A percentile compares a stretch with the other conserved stretches of the same genome.
phyloP scores from a whole-genome alignment of 2,797 vertebrate genomes.

The Erpetoichthys calabaricus region DNA sequence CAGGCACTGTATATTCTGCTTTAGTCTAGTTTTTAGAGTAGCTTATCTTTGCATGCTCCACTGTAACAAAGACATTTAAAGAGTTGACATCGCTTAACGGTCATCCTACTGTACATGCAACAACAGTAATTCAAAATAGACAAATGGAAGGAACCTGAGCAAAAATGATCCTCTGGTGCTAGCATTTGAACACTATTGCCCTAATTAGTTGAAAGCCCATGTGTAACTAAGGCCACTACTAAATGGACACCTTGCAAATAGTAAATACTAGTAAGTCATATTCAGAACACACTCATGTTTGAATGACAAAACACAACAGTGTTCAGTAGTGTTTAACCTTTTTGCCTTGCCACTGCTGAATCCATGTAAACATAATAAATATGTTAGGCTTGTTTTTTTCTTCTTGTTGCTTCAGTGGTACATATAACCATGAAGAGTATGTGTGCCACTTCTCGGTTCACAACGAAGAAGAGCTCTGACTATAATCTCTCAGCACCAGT shows the following conservation, averaged over 20 bases:
- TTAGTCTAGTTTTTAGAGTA: too few relatives aligned
- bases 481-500: slow-evolving; percentile 87
- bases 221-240: slow-evolving; percentile 84
- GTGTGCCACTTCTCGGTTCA: slow-evolving; percentile 41
- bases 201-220: slow-evolving; percentile 75
- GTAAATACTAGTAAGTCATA: slow-evolving; percentile 20
- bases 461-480: slow-evolving; percentile 96
- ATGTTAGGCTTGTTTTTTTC: slow-evolving; percentile 24
- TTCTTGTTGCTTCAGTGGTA: slow-evolving; percentile 11
- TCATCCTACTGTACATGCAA: too few relatives aligned
- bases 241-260: slow-evolving; percentile 34
- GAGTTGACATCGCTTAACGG: too few relatives aligned
- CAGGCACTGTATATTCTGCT: background rate
- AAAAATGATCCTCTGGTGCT: slow-evolving; percentile 11
- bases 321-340: slow-evolving; percentile 5
- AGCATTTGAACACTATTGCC: slow-evolving; percentile 22
- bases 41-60: too few relatives aligned
- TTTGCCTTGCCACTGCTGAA: slow-evolving; percentile 7
- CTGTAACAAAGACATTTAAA: too few relatives aligned
- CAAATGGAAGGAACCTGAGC: background rate
- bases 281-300: background rate
- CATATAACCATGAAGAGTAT: background rate
- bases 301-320: slow-evolving; percentile 5
- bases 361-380: slow-evolving; percentile 31
- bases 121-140: too few relatives aligned